These are phyloP conservation scores for Malurus leucopterus DNA, from an alignment of 2,797 vertebrate genomes.

Conservation along the genomic window DNA sequence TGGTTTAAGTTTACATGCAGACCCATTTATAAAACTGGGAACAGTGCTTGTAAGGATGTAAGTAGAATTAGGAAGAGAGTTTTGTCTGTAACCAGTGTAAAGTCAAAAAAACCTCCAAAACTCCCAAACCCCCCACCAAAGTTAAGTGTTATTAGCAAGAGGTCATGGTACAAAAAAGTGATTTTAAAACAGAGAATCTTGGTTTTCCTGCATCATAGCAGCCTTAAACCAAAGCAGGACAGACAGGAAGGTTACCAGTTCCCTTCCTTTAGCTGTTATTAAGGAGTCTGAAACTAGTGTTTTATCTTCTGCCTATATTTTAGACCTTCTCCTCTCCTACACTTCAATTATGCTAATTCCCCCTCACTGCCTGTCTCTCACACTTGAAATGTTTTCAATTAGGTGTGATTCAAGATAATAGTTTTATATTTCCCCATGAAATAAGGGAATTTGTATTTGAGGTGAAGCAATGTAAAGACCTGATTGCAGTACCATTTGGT, in stretches of 20 bases:
- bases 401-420: background rate
- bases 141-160: background rate
- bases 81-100: background rate
- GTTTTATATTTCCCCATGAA: background rate
- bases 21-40: background rate
- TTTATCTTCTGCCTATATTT: background rate
- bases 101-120: background rate
- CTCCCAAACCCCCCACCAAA: background rate
- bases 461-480: background rate
- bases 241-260: background rate
- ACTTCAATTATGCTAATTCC: background rate
- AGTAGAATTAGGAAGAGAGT: background rate
- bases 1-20: background rate
- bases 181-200: background rate
- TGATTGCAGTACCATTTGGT: background rate
- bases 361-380: background rate
- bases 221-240: background rate
- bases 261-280: background rate
- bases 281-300: background rate
- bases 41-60: background rate
- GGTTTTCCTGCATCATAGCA: background rate
- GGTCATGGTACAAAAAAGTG: background rate
- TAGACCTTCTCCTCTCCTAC: background rate
- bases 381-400: constrained; percentile 17
- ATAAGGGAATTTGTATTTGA: background rate